phyloP scores from a whole-genome alignment of 2,113 vertebrate species.

The Psammodynastes pulverulentus region DNA sequence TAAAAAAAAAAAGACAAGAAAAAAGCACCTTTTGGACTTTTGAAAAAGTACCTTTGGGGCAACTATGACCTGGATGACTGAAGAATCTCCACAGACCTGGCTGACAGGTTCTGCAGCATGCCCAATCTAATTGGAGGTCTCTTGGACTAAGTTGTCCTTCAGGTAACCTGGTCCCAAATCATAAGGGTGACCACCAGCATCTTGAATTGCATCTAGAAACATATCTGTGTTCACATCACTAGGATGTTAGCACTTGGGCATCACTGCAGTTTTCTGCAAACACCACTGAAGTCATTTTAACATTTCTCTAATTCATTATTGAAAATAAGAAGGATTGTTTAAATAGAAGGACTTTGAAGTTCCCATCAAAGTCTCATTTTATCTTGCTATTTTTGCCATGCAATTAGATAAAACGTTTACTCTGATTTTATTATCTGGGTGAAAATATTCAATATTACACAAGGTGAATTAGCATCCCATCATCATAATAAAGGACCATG shows the following conservation, averaged over 20 bases:
- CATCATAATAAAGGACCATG: background rate
- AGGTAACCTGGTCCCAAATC: background rate
- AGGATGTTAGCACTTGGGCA: background rate
- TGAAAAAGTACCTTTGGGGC: background rate
- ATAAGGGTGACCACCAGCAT: background rate
- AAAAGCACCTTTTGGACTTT: background rate
- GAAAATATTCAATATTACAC: background rate
- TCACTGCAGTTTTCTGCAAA: background rate
- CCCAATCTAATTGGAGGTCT: background rate
- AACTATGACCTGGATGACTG: background rate
- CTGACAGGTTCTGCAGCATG: background rate
- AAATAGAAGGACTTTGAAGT: background rate
- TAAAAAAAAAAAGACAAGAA: no score
- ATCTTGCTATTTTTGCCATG: background rate
- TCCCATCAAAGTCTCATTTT: background rate
- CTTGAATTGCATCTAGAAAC: background rate
- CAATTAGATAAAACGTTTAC: background rate
- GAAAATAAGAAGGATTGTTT: background rate
- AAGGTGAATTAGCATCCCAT: background rate
- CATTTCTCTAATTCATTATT: background rate
- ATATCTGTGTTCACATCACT: background rate
- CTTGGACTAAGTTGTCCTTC: background rate
- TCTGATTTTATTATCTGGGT: background rate
- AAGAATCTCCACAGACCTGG: background rate
- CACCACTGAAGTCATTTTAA: background rate